phyloP scores from a whole-genome alignment of 2,797 vertebrate species.

The Neosalanx taihuensis region DNA sequence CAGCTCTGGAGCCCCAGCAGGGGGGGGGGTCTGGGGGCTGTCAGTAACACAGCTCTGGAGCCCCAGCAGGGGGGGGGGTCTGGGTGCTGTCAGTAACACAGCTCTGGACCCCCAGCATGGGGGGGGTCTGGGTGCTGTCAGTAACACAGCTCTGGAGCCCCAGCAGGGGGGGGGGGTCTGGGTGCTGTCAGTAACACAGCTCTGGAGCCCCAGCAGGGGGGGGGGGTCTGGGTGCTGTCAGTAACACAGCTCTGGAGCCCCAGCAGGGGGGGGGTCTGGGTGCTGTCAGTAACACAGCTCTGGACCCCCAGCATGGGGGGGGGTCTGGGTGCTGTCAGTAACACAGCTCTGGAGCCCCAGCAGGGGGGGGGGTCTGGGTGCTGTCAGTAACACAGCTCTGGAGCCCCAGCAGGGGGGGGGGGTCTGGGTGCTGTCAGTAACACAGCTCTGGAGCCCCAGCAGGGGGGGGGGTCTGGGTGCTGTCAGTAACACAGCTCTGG shows the following conservation, averaged over 20 bases:
- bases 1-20: conserved; percentile 35
- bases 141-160: conserved; percentile 36
- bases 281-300: conserved; percentile 34
- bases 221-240: no score
- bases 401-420: conserved; percentile 21
- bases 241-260: no score
- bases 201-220: conserved; percentile 20
- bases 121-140: conserved; percentile 27
- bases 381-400: conserved; percentile 38
- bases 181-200: conserved; percentile 31
- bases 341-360: conserved; percentile 38
- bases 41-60: conserved; percentile 39
- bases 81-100: conserved; percentile 26
- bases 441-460: conserved; percentile 37
- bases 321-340: conserved; percentile 5
- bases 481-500: conserved; percentile 39
- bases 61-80: conserved; percentile 6
- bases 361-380: not conserved
- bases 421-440: conserved; percentile 28
- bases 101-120: conserved; percentile 29
- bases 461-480: not conserved
- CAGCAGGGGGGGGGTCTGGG: no score
- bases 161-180: not conserved
- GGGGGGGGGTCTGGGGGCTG: not conserved
- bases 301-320: conserved; percentile 13